Conservation (phyloP, 2,797 vertebrate genomes). For the Triplophysa yarkandensis region DNA sequence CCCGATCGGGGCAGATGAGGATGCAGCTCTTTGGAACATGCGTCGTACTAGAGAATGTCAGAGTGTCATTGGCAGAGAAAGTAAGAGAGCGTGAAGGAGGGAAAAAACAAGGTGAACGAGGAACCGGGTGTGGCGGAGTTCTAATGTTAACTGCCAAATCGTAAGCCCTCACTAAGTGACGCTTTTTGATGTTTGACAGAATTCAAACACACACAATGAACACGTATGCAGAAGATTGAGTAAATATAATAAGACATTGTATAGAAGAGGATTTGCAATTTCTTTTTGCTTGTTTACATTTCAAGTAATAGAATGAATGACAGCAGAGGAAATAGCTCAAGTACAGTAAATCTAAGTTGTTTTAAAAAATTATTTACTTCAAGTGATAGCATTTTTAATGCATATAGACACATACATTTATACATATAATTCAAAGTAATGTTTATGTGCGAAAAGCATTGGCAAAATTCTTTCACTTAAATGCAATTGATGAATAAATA, state of each 20-base stretch:
- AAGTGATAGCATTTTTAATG: no score
- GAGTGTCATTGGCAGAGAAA: background rate
- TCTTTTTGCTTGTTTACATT: background rate
- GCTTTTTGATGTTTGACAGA: background rate
- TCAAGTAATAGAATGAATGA: background rate
- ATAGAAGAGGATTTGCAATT: background rate
- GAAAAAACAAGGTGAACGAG: background rate
- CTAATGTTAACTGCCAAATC: background rate
- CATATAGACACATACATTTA: no score
- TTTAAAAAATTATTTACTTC: no score
- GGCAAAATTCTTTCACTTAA: no score
- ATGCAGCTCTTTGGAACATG: conserved; percentile 16
- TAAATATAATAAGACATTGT: background rate
- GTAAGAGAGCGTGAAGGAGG: background rate
- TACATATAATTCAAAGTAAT: no score
- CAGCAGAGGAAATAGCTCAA: background rate
- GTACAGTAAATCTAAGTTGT: no score
- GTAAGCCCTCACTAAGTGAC: background rate
- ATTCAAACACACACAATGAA: no score
- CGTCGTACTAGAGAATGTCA: background rate
- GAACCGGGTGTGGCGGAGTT: background rate
- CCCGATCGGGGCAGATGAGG: conserved; percentile 29
- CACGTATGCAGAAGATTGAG: background rate
- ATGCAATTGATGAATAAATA: no score
- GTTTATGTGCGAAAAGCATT: no score